phyloP scores from a whole-genome alignment of 2,888 invertebrate genomes.

The Hydriomena furcata region DNA sequence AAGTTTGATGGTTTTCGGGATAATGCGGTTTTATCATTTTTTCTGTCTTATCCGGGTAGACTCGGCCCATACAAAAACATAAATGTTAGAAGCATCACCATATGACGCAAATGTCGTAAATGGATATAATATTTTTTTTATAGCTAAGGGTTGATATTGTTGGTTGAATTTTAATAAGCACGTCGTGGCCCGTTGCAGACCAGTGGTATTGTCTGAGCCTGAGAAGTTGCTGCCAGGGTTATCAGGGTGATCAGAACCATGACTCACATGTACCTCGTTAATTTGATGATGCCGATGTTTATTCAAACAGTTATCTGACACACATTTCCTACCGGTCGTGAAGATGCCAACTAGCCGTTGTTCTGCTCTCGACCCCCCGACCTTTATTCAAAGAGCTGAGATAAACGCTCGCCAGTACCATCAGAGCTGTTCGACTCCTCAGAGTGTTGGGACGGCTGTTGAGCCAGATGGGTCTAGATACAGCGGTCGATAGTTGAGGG shows the following conservation, averaged over 20 bases:
- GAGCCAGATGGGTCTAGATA: conserved; percentile 31
- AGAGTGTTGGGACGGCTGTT: conserved; percentile 25
- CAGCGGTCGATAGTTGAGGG: conserved; percentile 44
- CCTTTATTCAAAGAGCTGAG: conserved; percentile 72
- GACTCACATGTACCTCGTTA: conserved; percentile 58
- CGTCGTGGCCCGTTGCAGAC: neutral
- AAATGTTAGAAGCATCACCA: too few relatives aligned
- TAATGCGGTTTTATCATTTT: too few relatives aligned
- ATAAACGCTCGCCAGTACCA: conserved; percentile 42
- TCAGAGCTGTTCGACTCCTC: conserved; percentile 31
- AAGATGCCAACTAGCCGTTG: conserved; percentile 67
- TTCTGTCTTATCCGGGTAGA: too few relatives aligned
- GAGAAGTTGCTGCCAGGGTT: conserved; percentile 32
- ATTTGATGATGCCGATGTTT: conserved; percentile 74
- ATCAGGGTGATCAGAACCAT: conserved; percentile 42
- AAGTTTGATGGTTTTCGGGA: too few relatives aligned
- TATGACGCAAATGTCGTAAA: too few relatives aligned
- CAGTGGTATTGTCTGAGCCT: conserved; percentile 27
- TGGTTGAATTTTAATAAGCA: neutral
- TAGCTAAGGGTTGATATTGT: too few relatives aligned
- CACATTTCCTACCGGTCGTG: conserved; percentile 61
- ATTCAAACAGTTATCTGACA: conserved; percentile 73
- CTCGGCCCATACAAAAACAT: too few relatives aligned
- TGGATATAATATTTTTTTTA: too few relatives aligned
- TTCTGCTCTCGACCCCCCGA: conserved; percentile 72